Percentiles rank a stretch among this genome's conserved stretches.
These are phyloP conservation scores for Hippopotamyrus pictus DNA, from an alignment of 2,797 vertebrate species.

Conservation along the genomic window DNA sequence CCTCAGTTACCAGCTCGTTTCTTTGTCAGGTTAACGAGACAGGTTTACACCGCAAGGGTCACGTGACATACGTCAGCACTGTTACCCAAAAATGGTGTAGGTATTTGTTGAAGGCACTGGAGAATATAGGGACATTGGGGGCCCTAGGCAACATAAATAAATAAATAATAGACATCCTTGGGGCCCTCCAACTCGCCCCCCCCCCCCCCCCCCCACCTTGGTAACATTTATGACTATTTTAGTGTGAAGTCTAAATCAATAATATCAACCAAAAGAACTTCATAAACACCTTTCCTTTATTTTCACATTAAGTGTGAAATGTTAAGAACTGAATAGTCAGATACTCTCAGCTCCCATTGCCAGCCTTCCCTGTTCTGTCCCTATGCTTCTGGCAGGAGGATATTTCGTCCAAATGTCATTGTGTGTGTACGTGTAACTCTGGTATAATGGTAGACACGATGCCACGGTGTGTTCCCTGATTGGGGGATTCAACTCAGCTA, in stretches of 20 bases:
- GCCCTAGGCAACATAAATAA: not conserved
- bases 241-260: not conserved
- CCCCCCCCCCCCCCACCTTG: not conserved
- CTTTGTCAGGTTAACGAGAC: not conserved
- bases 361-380: not conserved
- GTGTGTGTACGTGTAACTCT: not conserved
- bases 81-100: not conserved
- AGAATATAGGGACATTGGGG: not conserved
- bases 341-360: not conserved
- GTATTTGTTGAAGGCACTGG: not conserved
- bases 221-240: not conserved
- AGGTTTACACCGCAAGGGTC: not conserved
- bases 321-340: too few relatives aligned
- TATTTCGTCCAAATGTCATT: not conserved
- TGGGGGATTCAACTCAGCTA: not conserved
- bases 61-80: not conserved
- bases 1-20: not conserved
- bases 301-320: too few relatives aligned
- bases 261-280: not conserved
- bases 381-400: not conserved
- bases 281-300: not conserved
- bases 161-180: not conserved
- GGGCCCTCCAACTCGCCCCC: not conserved
- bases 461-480: not conserved
- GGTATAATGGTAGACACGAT: not conserved